Evolutionary conservation across 2,888 invertebrate species (phyloP), one percentile per base, ranked within the genome.

Genomic region (Pheosia tremula): DNA sequence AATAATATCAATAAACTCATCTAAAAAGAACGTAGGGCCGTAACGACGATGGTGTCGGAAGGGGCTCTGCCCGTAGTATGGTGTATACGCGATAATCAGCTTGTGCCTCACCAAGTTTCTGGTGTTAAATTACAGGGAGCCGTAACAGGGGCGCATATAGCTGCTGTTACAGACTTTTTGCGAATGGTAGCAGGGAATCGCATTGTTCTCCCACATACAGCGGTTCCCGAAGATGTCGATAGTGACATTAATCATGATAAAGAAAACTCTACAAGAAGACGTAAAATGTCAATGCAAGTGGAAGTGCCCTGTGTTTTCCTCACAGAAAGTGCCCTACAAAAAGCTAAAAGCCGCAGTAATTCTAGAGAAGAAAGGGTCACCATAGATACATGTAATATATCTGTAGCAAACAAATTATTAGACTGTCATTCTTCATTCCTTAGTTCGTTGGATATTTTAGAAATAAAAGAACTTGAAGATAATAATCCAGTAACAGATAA

Each of bases 71-170:
- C 94, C 88, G 95, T 96, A 78, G 95, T 95, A 85, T 96, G 95
- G 95, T 95, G 95, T 93, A 92, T 95, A 84, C 95, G 95, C 87
- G 95, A 95, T 91, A 95, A 95, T 89, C 95, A 95, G 85, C 95
- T 95, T 93, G 94, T 95, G 83, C 96, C 96, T 72, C 94, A 96
- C 70, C 95, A 95, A 85, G 92, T 96, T 74, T 95, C 95, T 64
- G 95, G 95, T 77, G 95, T 96, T 72, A 92, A 95, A 75, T 93
- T 96, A 77, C 95, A 95, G 84, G 95, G 96, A 66, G 94, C 94
- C 64, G 93, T 95, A 66, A 96, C 95, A 41, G 95, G 95, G 77
- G 95, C 95, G 57, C 96, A 96, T 78, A 95, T 95, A 90, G 94
- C 95, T 61, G 95, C 95, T 63, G 95, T 96, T 59, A 94, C 95